Conservation (phyloP, 2,113 vertebrate genomes). For the Eonycteris spelaea region DNA sequence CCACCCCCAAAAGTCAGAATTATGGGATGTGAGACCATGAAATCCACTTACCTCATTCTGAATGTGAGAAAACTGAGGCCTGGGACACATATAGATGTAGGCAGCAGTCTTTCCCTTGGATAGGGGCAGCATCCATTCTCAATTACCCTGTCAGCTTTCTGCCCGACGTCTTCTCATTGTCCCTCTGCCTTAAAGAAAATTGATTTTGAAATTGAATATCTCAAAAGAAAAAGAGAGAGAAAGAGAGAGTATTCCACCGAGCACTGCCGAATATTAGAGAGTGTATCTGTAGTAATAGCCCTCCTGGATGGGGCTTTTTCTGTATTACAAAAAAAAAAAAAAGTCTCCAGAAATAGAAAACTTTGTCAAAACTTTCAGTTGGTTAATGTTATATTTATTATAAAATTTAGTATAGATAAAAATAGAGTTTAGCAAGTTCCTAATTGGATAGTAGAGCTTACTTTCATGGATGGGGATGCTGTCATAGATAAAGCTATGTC, state of each 20-base stretch:
- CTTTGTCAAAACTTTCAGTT: not conserved
- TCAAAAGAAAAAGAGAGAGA: not conserved
- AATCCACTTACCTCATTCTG: not conserved
- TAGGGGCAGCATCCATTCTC: rapidly evolving
- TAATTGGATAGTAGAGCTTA: not conserved
- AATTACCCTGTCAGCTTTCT: not conserved
- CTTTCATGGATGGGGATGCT: not conserved
- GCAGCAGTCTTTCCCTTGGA: not conserved
- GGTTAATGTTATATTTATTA: not conserved
- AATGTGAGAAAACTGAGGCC: not conserved
- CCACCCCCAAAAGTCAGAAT: not conserved
- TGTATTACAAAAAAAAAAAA: not conserved
- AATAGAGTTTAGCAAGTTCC: not conserved
- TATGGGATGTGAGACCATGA: not conserved
- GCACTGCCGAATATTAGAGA: not conserved
- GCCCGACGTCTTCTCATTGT: not conserved
- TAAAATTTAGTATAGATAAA: not conserved
- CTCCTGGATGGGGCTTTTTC: not conserved
- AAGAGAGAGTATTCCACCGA: not conserved
- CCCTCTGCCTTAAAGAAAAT: not conserved
- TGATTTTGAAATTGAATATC: not conserved
- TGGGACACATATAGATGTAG: not conserved
- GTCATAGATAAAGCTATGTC: not conserved
- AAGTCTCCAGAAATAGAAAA: constrained; percentile 1
- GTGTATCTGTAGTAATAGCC: not conserved